Evolutionary conservation across 1,140 invertebrate genomes (phyloP).

Genomic region (Sweltsa coloradensis): DNA sequence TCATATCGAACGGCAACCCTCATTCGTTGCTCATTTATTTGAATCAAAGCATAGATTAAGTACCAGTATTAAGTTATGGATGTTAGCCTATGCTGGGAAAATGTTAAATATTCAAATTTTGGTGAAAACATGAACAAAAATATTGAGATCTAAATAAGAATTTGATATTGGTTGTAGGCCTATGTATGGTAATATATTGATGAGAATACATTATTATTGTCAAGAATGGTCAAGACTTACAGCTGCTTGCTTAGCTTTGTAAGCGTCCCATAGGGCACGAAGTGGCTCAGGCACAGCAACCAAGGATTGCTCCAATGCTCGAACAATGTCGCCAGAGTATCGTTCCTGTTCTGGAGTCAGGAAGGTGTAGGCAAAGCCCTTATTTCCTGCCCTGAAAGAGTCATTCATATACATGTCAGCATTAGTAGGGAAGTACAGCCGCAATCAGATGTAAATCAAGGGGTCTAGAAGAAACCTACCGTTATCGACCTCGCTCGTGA

Average conservation of each 20-base stretch:
- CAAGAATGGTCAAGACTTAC: slow-evolving; percentile 40
- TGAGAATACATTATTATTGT: not conserved
- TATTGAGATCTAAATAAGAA: not conserved
- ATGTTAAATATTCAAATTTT: not conserved
- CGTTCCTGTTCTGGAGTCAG: slow-evolving; percentile 88
- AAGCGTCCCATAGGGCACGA: slow-evolving; percentile 72
- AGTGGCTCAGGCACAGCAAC: slow-evolving; percentile 63
- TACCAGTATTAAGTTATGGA: no score
- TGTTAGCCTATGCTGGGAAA: no score
- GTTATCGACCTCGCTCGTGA: no score
- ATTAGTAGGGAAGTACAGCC: not conserved
- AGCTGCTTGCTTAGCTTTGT: slow-evolving; percentile 75
- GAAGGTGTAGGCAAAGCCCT: slow-evolving; percentile 93
- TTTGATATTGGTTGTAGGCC: no score
- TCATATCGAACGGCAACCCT: no score
- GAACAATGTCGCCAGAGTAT: slow-evolving; percentile 85
- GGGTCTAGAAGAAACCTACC: no score
- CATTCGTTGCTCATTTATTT: no score
- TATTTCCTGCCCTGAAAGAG: slow-evolving; percentile 76
- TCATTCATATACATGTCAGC: slow-evolving; percentile 2
- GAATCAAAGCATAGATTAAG: no score
- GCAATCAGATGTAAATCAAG: no score
- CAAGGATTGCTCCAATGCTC: slow-evolving; percentile 77
- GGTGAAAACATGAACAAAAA: not conserved
- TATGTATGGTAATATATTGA: not conserved